Evolutionary conservation across 2,797 vertebrate species (phyloP).

Genomic region (Craterocephalus amniculus): DNA sequence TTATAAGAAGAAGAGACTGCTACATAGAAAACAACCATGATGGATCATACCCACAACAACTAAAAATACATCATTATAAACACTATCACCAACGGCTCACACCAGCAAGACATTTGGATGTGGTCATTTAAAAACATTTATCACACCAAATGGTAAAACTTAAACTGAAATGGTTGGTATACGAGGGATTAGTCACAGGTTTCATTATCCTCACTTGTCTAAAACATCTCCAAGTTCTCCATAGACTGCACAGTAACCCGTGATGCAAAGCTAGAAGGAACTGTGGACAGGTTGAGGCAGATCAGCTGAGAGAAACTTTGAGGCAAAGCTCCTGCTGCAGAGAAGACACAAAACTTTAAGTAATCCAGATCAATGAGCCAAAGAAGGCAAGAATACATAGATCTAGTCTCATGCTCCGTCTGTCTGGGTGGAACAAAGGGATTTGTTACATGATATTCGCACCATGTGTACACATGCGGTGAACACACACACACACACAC

Average conservation of each 20-base stretch:
- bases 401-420: constrained; percentile 4
- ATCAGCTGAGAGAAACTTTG: constrained; percentile 21
- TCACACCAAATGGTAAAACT: constrained; percentile 18
- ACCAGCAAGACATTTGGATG: no score
- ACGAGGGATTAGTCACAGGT: neutral
- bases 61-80: neutral
- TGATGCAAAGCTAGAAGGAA: neutral
- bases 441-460: constrained; percentile 25
- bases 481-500: constrained; percentile 31
- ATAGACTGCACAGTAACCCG: neutral
- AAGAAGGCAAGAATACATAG: constrained; percentile 15
- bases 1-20: no score
- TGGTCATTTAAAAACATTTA: neutral
- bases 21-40: no score
- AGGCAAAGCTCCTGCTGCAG: constrained; percentile 11
- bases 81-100: neutral
- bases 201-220: neutral
- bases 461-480: constrained; percentile 24
- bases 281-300: constrained; percentile 14
- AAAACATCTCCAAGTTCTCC: neutral
- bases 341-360: constrained; percentile 5
- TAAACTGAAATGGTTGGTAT: constrained; percentile 19
- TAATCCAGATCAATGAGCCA: constrained; percentile 19
- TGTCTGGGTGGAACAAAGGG: constrained; percentile 13
- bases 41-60: no score